Evolutionary conservation across 2,797 vertebrate genomes (phyloP).

Genomic region (Streptopelia turtur): DNA sequence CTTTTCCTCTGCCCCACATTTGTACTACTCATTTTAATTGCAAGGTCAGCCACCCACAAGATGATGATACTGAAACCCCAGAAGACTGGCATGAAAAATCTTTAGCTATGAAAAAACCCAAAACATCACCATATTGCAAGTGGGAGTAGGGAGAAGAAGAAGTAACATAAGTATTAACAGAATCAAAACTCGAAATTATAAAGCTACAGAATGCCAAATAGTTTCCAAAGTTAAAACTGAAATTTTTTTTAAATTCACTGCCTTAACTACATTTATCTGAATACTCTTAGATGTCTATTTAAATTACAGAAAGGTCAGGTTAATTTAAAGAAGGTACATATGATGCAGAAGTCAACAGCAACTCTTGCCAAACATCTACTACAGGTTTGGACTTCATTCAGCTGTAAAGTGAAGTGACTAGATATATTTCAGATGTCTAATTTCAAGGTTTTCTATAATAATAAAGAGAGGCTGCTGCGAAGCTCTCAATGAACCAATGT

Average conservation of each 20-base stretch:
- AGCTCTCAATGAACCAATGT: conserved; percentile 32
- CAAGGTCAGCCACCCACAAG: not conserved
- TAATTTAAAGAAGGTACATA: conserved; percentile 11
- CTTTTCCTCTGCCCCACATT: not conserved
- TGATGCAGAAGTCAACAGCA: conserved; percentile 24
- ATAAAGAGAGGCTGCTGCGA: not conserved
- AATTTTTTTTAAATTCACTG: not conserved
- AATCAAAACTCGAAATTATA: not conserved
- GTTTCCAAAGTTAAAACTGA: not conserved
- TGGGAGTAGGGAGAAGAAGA: not conserved
- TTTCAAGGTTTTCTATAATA: conserved; percentile 47
- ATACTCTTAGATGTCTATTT: not conserved
- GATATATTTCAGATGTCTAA: conserved; percentile 51
- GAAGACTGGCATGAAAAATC: not conserved
- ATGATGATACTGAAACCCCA: not conserved
- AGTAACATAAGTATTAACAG: not conserved
- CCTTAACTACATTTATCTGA: not conserved
- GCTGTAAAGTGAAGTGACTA: conserved; percentile 39
- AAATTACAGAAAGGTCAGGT: not conserved
- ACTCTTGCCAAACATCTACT: conserved; percentile 24
- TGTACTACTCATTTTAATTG: not conserved
- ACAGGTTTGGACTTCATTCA: conserved; percentile 44
- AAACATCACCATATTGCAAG: not conserved
- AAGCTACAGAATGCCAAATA: not conserved
- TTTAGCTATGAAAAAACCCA: not conserved